Conservation (phyloP, 2,797 vertebrate species). For the Carduelis carduelis region DNA sequence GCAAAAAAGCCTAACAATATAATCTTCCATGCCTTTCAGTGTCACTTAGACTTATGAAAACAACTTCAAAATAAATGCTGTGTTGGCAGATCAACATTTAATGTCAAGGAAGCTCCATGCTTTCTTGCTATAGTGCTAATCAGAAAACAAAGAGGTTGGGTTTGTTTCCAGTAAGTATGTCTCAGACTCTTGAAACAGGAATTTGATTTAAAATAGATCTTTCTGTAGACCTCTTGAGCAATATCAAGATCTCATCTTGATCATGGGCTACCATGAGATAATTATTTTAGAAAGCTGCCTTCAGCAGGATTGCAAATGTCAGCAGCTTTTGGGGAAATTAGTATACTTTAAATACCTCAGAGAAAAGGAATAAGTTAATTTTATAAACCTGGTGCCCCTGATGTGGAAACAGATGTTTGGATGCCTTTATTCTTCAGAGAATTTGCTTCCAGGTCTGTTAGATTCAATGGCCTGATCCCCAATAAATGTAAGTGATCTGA, state of each 20-base stretch:
- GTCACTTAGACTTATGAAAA: background rate
- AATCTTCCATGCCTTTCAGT: background rate
- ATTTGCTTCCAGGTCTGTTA: background rate
- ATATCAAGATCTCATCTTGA: background rate
- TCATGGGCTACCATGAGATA: background rate
- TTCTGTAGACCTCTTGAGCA: background rate
- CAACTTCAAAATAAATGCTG: background rate
- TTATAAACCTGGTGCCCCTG: background rate
- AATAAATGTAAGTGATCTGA: background rate
- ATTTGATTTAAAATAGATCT: slow-evolving; percentile 32
- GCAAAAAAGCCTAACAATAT: background rate
- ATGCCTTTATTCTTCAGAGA: background rate
- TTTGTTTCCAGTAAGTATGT: background rate
- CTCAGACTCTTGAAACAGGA: slow-evolving; percentile 47
- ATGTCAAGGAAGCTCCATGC: background rate
- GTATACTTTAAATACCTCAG: background rate
- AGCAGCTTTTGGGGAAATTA: background rate
- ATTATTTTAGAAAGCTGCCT: background rate
- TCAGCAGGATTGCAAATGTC: background rate
- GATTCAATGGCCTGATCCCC: background rate
- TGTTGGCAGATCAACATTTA: background rate
- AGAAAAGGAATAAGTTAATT: background rate
- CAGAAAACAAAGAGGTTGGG: background rate
- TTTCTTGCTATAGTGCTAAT: background rate
- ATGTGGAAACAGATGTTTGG: background rate